phyloP scores from a whole-genome alignment of 1,140 invertebrate genomes.

The Microplitis mediator region DNA sequence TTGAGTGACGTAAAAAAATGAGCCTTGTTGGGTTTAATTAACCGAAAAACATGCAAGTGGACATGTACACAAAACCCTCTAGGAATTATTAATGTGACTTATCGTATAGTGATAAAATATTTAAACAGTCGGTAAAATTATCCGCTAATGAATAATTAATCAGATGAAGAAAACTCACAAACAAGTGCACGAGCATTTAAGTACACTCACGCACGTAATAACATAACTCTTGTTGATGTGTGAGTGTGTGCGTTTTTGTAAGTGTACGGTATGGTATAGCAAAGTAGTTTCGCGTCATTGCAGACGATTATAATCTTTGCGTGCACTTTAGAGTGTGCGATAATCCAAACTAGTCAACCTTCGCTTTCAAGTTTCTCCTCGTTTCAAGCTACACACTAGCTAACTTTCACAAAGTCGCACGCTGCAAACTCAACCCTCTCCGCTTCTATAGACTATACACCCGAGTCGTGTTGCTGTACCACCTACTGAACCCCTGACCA shows the following conservation, averaged over 20 bases:
- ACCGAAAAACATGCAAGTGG: too few species aligned
- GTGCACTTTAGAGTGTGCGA: not conserved
- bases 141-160: constrained; percentile 2
- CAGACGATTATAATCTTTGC: not conserved
- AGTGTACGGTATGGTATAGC: too few species aligned
- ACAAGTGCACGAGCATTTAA: not conserved
- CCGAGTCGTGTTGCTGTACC: too few species aligned
- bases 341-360: constrained; percentile 2
- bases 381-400: not conserved
- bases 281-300: not conserved
- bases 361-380: not conserved
- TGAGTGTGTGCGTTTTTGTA: not conserved
- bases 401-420: not conserved
- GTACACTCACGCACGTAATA: not conserved
- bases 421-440: not conserved
- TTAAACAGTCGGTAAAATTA: not conserved
- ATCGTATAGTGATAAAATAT: too few species aligned
- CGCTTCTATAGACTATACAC: too few species aligned
- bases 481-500: not conserved
- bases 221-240: not conserved
- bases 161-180: not conserved
- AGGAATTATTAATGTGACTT: too few species aligned
- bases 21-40: too few species aligned
- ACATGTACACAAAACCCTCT: too few species aligned
- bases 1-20: too few species aligned